Percentiles rank a stretch among this genome's conserved stretches.
phyloP scores from a whole-genome alignment of 2,797 vertebrate genomes.

The Adrianichthys oophorus region DNA sequence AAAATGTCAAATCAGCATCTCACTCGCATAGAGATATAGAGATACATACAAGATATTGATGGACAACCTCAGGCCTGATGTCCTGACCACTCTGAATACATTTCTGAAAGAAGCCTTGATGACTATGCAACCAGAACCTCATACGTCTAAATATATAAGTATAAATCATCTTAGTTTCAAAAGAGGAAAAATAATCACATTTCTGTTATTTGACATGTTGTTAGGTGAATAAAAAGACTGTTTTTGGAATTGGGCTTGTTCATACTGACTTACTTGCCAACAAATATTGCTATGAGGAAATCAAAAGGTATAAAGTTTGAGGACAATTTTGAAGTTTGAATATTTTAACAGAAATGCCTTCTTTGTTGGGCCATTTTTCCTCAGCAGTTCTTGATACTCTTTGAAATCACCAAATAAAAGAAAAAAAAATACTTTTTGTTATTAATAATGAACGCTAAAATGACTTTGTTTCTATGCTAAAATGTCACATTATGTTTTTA shows the following conservation, averaged over 20 bases:
- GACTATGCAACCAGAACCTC: not conserved
- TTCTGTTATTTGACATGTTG: not conserved
- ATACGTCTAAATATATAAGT: conserved; percentile 3
- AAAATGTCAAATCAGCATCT: conserved; percentile 75
- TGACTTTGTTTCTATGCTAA: too few relatives aligned
- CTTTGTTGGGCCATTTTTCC: not conserved
- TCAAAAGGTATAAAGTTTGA: not conserved
- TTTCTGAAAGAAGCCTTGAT: conserved; percentile 32
- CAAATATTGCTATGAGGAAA: not conserved
- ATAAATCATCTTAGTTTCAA: conserved; percentile 4
- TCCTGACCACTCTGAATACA: conserved; percentile 51
- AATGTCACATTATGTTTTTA: too few relatives aligned
- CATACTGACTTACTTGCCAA: not conserved
- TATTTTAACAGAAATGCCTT: not conserved
- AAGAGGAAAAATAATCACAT: not conserved
- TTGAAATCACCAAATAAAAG: too few relatives aligned
- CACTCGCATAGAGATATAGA: conserved; percentile 59
- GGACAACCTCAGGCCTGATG: conserved; percentile 45
- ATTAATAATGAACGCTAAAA: too few relatives aligned
- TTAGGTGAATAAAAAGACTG: not conserved
- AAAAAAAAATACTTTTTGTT: too few relatives aligned
- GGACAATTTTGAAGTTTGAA: not conserved
- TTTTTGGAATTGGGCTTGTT: not conserved
- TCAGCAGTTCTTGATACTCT: too few relatives aligned
- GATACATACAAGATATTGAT: conserved; percentile 63